Evolutionary conservation across 2,797 vertebrate species (phyloP), one percentile per base, ranked within the genome.

Genomic region (Trematomus bernacchii): DNA sequence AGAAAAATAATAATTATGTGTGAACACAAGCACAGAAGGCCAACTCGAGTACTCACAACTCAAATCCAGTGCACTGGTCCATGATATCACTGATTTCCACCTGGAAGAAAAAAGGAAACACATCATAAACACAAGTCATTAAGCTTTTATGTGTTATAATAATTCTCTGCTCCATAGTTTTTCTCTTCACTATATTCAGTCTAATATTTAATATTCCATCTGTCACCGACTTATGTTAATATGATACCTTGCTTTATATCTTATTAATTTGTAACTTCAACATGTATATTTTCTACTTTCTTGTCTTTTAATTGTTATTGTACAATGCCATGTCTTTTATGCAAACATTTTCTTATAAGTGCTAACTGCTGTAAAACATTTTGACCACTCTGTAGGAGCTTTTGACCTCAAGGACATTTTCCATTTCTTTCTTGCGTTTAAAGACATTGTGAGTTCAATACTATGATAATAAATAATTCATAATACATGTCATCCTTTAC

Each of bases 61-160:
- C 98, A 92, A 98, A 99, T 80, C 98, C 96, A 90, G 95, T 97
- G 91, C 98, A 97, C 90, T 99, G 98, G 86, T 99, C 98, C 98
- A 99, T 99, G 93, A 97, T 96, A 86, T 99, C 97, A 87, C 93
- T 96, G 92, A 97, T 95, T 71, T 97, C 95, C 89, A 94, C 90
- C 98, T 99, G 89, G 64, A 73, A 80, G 61, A 30, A 74, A 74
- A 76, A 5, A 27, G 27, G 27, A 27, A 27, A 5, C 27, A 5
- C 27, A 5, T 27, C 4, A 27, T 27, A 27, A 5, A 27, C 0
- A 43, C 44, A 62, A 70, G 10, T 66, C 3, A 9, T n/a, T 30
- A 14, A n/a, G 21, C 2, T 10, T 3, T 23, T 27, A 43, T 16
- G 10, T 40, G 51, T 30, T 1, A 27, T 27, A 27, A 27, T 27